Base-by-base conservation (phyloP, 1,140 invertebrate species). In the Eumeta japonica region DNA sequence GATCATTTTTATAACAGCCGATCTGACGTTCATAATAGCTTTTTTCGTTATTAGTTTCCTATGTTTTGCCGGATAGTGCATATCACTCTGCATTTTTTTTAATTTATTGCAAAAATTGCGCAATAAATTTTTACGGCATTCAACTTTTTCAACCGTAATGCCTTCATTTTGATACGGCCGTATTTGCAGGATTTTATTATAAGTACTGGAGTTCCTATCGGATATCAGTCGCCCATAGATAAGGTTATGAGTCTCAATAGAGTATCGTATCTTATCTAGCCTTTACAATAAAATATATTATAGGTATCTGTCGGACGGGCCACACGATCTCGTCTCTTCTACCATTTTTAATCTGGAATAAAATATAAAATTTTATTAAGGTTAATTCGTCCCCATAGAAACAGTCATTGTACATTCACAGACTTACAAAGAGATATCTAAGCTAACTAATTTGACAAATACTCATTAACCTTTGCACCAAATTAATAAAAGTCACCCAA, bases 71-170 rank as follows among this genome's bases (percentile, higher is more conserved):
- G 10, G 16, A 35, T 41, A 31, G 34, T 29, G 24, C 20, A 17
- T 33, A 14, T 50, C 18, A 28, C 11, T 30, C 30, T 10, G 28
- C 31, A 27, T 15, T 19, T 13, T n/a, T 12, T 2, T 10, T 33
- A 35, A 10, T 46, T 41, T 39, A 30, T 41, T 50, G 15, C 38
- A 52, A 28, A 50, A 45, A 39, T 58, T 62, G 9, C 53, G 33
- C 2, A 57, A 32, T n/a, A 70, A 30, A 41, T 71, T 55, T 30
- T 62, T 64, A 3, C 20, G 37, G 37, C 58, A 66, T 41, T 64
- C 50, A 7, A 52, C 48, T 50, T 59, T 57, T 45, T 51, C 14
- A 7, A 50, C 29, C 1, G 39, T 45, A n/a, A n/a, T n/a, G n/a
- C n/a, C n/a, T 1, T 10, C 1, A 15, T 48, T 41, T 19, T 15